Evolutionary conservation across 2,888 invertebrate genomes (phyloP).

Genomic region (Gasteruption jaculator): DNA sequence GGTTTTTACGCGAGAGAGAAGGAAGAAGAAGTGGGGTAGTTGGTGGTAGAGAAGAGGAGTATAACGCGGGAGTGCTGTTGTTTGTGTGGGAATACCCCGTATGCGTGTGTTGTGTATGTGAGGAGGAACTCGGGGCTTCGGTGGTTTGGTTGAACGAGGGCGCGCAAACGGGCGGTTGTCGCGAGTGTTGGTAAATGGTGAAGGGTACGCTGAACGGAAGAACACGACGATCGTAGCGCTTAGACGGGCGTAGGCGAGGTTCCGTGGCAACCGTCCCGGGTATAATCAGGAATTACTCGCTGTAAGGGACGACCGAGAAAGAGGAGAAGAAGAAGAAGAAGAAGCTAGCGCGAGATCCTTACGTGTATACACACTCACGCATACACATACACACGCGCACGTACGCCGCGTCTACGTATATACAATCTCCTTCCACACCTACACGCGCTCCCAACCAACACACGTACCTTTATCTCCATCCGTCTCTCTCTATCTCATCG

Average conservation of each 20-base stretch:
- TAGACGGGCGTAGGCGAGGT: constrained; percentile 45
- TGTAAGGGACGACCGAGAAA: constrained; percentile 9
- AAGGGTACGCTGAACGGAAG: constrained; percentile 38
- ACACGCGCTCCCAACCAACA: constrained; percentile 19
- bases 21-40: constrained; percentile 7
- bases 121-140: constrained; percentile 21
- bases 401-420: constrained; percentile 18
- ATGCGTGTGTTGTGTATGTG: constrained; percentile 11
- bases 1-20: constrained; percentile 12
- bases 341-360: constrained; percentile 13
- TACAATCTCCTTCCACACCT: constrained; percentile 15
- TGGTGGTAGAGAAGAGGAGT: constrained; percentile 13
- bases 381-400: not conserved
- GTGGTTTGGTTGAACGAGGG: constrained; percentile 43
- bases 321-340: constrained; percentile 9
- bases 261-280: constrained; percentile 42
- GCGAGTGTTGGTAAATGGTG: constrained; percentile 32
- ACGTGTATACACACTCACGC: constrained; percentile 3
- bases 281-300: constrained; percentile 39
- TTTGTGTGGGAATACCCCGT: constrained; percentile 17
- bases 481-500: too few species aligned
- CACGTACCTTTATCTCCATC: too few species aligned
- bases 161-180: constrained; percentile 35
- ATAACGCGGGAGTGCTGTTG: constrained; percentile 21
- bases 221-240: constrained; percentile 30